Percentiles rank a stretch among this genome's conserved stretches.
phyloP scores from a whole-genome alignment of 2,888 invertebrate genomes.

The Doris montereyensis region DNA sequence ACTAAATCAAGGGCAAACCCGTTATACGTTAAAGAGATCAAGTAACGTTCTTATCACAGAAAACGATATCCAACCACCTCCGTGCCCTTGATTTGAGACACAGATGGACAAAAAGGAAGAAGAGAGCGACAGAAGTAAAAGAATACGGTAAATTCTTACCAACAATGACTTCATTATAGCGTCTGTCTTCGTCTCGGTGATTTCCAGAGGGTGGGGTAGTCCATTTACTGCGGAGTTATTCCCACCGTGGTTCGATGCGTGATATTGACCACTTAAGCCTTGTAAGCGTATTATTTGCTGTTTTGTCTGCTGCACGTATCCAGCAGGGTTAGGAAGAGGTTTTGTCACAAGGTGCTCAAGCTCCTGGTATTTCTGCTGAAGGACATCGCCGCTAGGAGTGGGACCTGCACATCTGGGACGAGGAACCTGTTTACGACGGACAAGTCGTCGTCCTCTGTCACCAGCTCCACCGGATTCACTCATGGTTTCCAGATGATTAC shows the following conservation, averaged over 20 bases:
- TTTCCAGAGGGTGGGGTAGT: neutral
- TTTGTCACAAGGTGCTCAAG: constrained; percentile 54
- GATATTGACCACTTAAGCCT: neutral
- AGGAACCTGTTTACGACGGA: constrained; percentile 18
- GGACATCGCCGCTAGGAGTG: constrained; percentile 51
- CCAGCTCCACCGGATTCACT: constrained; percentile 34
- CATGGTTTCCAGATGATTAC: constrained; percentile 34
- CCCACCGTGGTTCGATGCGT: neutral
- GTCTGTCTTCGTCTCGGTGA: constrained; percentile 4
- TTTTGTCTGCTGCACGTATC: constrained; percentile 56
- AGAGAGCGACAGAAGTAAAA: neutral
- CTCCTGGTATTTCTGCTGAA: constrained; percentile 60
- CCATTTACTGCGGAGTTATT: too few relatives aligned
- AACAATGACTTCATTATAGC: neutral
- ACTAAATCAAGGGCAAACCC: too few relatives aligned
- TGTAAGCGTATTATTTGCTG: constrained; percentile 52
- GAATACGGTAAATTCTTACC: constrained; percentile 37
- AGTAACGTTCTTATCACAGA: too few relatives aligned
- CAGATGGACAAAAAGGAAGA: neutral
- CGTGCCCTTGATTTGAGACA: too few relatives aligned
- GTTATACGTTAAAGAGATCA: too few relatives aligned
- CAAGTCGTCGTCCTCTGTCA: constrained; percentile 2
- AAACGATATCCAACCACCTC: too few relatives aligned
- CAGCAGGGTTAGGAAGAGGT: constrained; percentile 50
- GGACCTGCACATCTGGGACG: constrained; percentile 26